Conservation (phyloP, 2,797 vertebrate species). For the Heterohyrax brucei region DNA sequence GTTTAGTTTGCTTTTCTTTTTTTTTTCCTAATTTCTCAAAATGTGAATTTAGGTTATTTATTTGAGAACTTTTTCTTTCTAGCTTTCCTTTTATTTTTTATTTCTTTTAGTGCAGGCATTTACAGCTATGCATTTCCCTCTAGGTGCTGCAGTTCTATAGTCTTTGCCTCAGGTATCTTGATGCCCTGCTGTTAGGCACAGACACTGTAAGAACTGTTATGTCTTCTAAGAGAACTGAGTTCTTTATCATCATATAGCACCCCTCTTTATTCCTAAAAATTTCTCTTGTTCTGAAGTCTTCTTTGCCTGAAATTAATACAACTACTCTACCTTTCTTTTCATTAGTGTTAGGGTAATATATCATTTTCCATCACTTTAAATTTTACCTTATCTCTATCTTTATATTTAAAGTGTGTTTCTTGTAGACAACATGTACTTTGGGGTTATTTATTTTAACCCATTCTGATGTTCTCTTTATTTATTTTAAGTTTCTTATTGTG, state of each 20-base stretch:
- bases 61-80: neutral
- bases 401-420: neutral
- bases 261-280: neutral
- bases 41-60: neutral
- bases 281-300: neutral
- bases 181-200: neutral
- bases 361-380: neutral
- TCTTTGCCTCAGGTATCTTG: neutral
- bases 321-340: neutral
- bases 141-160: neutral
- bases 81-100: too few species aligned
- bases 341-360: neutral
- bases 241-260: neutral
- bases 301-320: neutral
- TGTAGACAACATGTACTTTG: neutral
- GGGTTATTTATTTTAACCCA: neutral
- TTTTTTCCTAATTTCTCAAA: too few species aligned
- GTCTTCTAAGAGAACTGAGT: neutral
- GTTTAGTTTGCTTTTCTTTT: too few species aligned
- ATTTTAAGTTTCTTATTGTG: too few species aligned
- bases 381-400: too few species aligned
- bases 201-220: neutral
- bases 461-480: too few species aligned
- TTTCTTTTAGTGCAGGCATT: neutral
- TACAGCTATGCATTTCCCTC: neutral